These are phyloP conservation scores for Cephus cinctus DNA, from an alignment of 1,140 invertebrate species.

Conservation along the genomic window DNA sequence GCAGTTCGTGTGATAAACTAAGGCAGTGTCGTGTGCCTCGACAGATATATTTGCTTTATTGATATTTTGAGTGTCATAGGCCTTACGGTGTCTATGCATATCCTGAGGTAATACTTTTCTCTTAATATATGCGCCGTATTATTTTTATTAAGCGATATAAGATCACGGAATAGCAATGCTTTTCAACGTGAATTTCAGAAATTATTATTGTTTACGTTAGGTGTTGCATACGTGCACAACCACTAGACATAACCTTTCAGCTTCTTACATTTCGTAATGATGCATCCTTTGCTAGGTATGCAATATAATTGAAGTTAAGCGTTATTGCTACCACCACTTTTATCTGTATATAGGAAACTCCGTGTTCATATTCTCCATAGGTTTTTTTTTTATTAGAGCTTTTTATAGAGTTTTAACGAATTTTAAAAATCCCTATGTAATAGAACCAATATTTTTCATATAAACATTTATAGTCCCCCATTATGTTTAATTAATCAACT, in stretches of 20 bases:
- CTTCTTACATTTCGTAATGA: neutral
- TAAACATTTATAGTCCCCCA: too few species aligned
- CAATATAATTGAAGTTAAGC: too few species aligned
- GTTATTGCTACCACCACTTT: too few species aligned
- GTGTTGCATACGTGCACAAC: slow-evolving; percentile 22
- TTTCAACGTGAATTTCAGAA: slow-evolving; percentile 1
- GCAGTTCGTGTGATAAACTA: slow-evolving; percentile 18
- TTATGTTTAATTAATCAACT: too few species aligned
- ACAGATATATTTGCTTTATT: slow-evolving; percentile 46
- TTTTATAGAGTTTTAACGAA: too few species aligned
- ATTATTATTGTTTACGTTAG: slow-evolving; percentile 41
- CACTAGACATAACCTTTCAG: slow-evolving; percentile 36
- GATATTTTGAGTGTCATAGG: slow-evolving; percentile 48
- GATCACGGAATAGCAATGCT: slow-evolving; percentile 7
- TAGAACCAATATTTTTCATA: too few species aligned
- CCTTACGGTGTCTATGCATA: slow-evolving; percentile 51
- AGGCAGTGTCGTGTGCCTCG: slow-evolving; percentile 28
- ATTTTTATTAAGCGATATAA: neutral
- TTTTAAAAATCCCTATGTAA: too few species aligned
- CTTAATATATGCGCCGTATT: too few species aligned
- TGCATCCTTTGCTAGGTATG: too few species aligned
- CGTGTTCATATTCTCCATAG: too few species aligned
- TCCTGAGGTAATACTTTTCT: slow-evolving; percentile 39
- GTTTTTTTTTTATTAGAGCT: too few species aligned
- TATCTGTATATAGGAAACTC: too few species aligned